These are phyloP conservation scores for Orestias chungarensis DNA, from an alignment of 2,797 vertebrate species.

Conservation along the genomic window DNA sequence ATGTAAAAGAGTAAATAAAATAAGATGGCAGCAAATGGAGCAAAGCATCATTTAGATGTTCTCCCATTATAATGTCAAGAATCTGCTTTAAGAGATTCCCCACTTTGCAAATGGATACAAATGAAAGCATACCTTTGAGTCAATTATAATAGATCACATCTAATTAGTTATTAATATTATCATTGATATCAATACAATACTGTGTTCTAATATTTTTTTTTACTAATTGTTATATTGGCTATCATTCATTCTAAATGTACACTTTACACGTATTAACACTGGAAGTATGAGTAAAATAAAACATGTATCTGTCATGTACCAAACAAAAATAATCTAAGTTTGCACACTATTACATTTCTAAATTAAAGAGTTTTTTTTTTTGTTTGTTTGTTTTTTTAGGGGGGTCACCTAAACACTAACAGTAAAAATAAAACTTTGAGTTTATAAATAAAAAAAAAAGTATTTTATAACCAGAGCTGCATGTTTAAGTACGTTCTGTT, in stretches of 20 bases:
- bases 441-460: neutral
- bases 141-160: slow-evolving; percentile 22
- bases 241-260: neutral
- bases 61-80: slow-evolving; percentile 41
- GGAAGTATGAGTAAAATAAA: neutral
- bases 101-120: slow-evolving; percentile 26
- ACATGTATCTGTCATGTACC: neutral
- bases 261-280: neutral
- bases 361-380: no score
- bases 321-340: neutral
- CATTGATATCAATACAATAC: slow-evolving; percentile 6
- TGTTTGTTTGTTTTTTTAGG: no score
- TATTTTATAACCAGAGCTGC: neutral
- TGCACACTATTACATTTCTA: neutral
- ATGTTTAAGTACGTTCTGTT: neutral
- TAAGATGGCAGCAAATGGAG: slow-evolving; percentile 54
- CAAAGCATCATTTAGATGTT: slow-evolving; percentile 43
- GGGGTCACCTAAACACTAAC: neutral
- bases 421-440: neutral
- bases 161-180: slow-evolving; percentile 28
- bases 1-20: slow-evolving; percentile 44
- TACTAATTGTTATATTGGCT: neutral
- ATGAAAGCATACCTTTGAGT: slow-evolving; percentile 28
- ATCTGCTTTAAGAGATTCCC: slow-evolving; percentile 24
- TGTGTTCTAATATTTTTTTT: neutral